Evolutionary conservation across 2,113 vertebrate species (phyloP).

Genomic region (Trogon surrucura): DNA sequence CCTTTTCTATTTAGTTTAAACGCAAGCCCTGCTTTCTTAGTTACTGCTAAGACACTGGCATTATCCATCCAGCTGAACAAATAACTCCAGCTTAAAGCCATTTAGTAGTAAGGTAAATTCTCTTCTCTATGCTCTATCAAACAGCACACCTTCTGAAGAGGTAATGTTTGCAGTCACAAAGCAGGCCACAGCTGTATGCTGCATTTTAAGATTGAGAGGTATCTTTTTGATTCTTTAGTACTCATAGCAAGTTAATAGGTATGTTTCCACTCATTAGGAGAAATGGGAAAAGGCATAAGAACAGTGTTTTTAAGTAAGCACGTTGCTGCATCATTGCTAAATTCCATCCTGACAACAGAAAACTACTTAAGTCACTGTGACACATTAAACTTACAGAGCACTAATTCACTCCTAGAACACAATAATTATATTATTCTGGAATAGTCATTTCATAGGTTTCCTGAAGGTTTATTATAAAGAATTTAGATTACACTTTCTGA

Average conservation of each 20-base stretch:
- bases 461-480: neutral
- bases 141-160: neutral
- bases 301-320: neutral
- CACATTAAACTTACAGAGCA: neutral
- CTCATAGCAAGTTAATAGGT: rapidly evolving
- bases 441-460: neutral
- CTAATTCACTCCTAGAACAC: neutral
- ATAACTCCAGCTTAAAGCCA: neutral
- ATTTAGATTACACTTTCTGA: neutral
- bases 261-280: neutral
- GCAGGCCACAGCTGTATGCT: neutral
- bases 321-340: neutral
- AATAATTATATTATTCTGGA: neutral
- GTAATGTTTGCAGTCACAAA: neutral
- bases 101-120: neutral
- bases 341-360: neutral
- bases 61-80: neutral
- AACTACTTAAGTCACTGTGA: neutral
- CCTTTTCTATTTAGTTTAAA: neutral
- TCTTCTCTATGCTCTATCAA: neutral
- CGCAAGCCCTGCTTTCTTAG: neutral
- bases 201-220: neutral
- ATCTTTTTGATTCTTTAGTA: too few relatives aligned
- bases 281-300: neutral
- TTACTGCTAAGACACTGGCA: neutral